Evolutionary conservation across 2,797 vertebrate species (phyloP), one percentile per base, ranked within the genome.

Genomic region (Clarias platycephalus): DNA sequence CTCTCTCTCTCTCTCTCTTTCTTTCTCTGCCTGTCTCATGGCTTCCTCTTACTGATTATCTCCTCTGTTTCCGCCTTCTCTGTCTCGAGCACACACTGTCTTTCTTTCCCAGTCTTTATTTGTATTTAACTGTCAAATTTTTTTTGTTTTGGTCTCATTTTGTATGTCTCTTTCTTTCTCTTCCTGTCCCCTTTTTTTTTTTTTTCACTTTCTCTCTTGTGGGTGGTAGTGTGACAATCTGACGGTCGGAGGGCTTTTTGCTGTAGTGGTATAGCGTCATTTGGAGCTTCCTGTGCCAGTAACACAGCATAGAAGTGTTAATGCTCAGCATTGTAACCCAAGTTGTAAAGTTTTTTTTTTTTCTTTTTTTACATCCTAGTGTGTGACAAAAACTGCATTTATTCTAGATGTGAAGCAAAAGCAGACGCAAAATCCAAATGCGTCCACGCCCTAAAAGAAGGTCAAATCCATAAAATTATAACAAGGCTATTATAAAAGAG

Each of bases 261-360:
- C 83, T 78, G 78, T 83, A 86, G 85, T 75, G 81, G 60, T 83
- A 58, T n/a, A 82, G 78, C 31, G 67, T 83, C 77, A 85, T 80
- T 63, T 40, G 40, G 57, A 72, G 82, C 80, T 89, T 89, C 88
- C 86, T 83, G 84, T 89, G 84, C 84, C 79, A 82, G 77, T 72
- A 74, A 68, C 66, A 60, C 81, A 55, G 31, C 57, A 70, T 70
- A 77, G 60, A 70, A 55, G 76, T 76, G 84, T 87, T 44, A 49
- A 58, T 34, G 66, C 18, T 53, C 68, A 79, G 63, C 40, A 77
- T 80, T 55, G 53, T 40, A 67, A 67, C 44, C 62, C 18, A 31
- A 53, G 40, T 66, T 64, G 77, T 64, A 28, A 49, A 53, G 44
- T 37, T 37, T 37, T 1, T 37, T 34, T 2, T 34, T 34, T 2